Conservation (phyloP, 2,797 vertebrate species). For the Acrocephalus scirpaceus region DNA sequence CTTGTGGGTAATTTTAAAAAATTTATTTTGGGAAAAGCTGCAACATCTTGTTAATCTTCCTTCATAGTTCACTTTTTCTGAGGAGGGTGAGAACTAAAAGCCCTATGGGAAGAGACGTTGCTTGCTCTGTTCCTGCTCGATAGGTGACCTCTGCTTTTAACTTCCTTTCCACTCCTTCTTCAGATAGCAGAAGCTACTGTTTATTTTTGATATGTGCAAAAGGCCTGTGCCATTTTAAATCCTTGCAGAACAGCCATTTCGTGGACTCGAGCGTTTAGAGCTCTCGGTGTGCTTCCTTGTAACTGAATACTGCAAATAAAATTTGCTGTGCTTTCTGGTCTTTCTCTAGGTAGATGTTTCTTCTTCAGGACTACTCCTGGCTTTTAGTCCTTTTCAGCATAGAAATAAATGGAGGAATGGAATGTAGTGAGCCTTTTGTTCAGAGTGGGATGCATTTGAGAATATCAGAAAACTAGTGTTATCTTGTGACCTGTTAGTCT, state of each 20-base stretch:
- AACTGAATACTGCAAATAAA: background rate
- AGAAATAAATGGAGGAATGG: background rate
- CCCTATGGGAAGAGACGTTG: background rate
- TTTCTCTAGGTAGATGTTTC: background rate
- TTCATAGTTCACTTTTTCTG: background rate
- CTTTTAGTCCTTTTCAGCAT: conserved; percentile 7
- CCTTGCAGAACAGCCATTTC: conserved; percentile 54
- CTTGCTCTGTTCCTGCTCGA: background rate
- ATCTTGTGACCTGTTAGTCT: background rate
- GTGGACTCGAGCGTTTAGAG: background rate
- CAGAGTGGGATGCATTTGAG: background rate
- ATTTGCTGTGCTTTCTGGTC: background rate
- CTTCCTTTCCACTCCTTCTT: conserved; percentile 24
- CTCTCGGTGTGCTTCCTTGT: background rate
- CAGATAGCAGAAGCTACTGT: conserved; percentile 17
- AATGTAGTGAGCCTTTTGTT: background rate
- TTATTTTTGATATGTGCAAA: conserved; percentile 17
- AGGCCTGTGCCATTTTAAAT: conserved; percentile 48
- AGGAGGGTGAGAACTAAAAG: background rate
- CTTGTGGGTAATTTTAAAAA: background rate
- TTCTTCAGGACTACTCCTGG: background rate
- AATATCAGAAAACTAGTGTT: background rate
- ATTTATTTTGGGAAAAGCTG: background rate
- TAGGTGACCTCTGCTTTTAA: conserved; percentile 27
- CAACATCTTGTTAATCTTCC: background rate